phyloP scores from a whole-genome alignment of 1,140 invertebrate species.

The Lysiphlebus fabarum region DNA sequence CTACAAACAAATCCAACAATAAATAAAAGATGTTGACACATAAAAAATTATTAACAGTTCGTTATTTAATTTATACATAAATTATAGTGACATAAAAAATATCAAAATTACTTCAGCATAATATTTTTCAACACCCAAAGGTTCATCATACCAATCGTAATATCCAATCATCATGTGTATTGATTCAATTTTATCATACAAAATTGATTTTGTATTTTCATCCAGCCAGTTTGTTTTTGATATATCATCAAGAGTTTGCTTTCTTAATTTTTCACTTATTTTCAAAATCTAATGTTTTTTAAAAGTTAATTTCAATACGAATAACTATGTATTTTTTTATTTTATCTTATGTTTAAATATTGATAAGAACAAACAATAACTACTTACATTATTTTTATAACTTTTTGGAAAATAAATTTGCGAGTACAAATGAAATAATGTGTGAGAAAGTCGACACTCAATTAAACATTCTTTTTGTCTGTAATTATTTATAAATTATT shows the following conservation, averaged over 20 bases:
- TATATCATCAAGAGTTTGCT: neutral
- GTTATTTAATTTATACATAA: neutral
- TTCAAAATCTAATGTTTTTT: neutral
- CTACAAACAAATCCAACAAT: neutral
- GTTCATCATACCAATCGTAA: slow-evolving; percentile 6
- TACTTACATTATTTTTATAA: neutral
- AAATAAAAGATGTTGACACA: no score
- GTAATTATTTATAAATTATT: neutral
- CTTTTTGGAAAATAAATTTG: slow-evolving; percentile 4
- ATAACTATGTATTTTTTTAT: neutral
- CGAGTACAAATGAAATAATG: neutral
- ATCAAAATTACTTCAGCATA: neutral
- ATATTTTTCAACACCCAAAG: neutral
- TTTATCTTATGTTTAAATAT: neutral
- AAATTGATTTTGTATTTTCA: neutral
- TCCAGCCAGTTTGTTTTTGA: slow-evolving; percentile 3
- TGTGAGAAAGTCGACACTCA: neutral
- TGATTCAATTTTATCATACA: neutral
- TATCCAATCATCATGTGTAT: slow-evolving; percentile 11
- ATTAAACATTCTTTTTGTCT: neutral
- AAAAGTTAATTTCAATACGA: neutral
- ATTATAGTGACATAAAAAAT: neutral
- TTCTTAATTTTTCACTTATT: neutral
- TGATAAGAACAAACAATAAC: neutral
- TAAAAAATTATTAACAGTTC: neutral